phyloP scores from a whole-genome alignment of 2,113 vertebrate genomes.

The Solenodon paradoxus region DNA sequence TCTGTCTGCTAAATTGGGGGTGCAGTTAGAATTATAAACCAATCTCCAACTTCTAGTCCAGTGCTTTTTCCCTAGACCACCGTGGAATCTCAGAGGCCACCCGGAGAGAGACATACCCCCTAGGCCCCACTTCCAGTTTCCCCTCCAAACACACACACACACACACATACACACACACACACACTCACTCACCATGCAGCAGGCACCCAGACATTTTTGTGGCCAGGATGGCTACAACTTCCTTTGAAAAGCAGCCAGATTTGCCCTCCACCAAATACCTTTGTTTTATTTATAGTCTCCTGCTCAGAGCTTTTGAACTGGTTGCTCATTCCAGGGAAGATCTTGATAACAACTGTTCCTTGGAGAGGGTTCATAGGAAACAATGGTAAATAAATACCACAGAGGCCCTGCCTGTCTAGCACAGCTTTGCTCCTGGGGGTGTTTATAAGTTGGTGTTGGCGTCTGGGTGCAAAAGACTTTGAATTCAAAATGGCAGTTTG shows the following conservation, averaged over 20 bases:
- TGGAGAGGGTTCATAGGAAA: constrained; percentile 76
- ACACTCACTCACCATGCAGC: constrained; percentile 7
- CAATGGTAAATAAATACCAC: constrained; percentile 61
- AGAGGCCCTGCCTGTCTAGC: constrained; percentile 45
- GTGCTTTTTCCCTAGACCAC: constrained; percentile 43
- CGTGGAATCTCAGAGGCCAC: constrained; percentile 57
- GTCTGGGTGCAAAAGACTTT: constrained; percentile 67
- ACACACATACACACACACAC: background rate
- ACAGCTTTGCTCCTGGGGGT: constrained; percentile 62
- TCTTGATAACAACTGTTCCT: constrained; percentile 77
- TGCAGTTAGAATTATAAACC: background rate
- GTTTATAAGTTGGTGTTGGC: constrained; percentile 59
- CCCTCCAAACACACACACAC: background rate
- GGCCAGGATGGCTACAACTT: constrained; percentile 67
- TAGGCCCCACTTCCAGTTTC: background rate
- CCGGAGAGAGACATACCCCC: constrained; percentile 36
- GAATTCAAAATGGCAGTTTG: constrained; percentile 60
- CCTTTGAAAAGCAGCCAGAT: constrained; percentile 76
- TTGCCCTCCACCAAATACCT: constrained; percentile 69
- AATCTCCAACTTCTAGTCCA: background rate
- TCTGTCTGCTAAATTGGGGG: background rate
- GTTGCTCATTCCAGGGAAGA: constrained; percentile 64
- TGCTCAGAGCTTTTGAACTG: constrained; percentile 76
- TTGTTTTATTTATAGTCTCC: constrained; percentile 78
- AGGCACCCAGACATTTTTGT: constrained; percentile 77